Evolutionary conservation across 2,113 vertebrate genomes (phyloP).

Genomic region (Rhea americana): DNA sequence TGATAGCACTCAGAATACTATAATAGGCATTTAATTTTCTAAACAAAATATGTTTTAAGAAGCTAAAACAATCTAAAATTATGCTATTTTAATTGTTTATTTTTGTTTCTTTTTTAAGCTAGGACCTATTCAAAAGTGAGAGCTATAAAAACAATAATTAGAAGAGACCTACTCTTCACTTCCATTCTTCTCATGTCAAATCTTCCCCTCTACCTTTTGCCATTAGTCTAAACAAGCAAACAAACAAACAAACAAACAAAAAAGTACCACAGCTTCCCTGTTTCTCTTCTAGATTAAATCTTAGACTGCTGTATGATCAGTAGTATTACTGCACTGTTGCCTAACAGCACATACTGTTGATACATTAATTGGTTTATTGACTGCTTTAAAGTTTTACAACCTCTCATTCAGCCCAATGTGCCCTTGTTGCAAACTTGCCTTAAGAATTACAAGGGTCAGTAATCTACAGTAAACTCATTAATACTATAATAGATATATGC

Average conservation of each 20-base stretch:
- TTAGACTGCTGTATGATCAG: conserved; percentile 39
- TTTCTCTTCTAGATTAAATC: conserved; percentile 10
- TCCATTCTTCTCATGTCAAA: background rate
- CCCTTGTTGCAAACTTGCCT: conserved; percentile 63
- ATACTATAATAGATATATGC: background rate
- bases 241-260: background rate
- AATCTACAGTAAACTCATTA: conserved; percentile 62
- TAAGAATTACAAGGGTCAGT: conserved; percentile 52
- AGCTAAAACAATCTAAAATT: background rate
- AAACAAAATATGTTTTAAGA: conserved; percentile 12
- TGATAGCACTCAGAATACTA: conserved; percentile 46
- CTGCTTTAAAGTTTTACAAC: conserved; percentile 66
- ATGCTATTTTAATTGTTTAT: conserved; percentile 20
- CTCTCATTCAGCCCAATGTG: conserved; percentile 54
- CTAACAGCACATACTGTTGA: conserved; percentile 45
- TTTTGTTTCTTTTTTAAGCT: background rate
- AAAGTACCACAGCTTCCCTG: background rate
- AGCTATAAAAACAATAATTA: background rate
- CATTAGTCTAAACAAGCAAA: background rate
- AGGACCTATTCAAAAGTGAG: background rate
- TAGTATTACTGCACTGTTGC: conserved; percentile 5
- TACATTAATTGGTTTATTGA: conserved; percentile 74
- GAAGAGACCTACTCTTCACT: background rate
- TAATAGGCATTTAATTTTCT: conserved; percentile 53
- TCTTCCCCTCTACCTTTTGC: background rate